Percentiles rank a stretch among this genome's conserved stretches.
phyloP scores from a whole-genome alignment of 2,888 invertebrate genomes.

The Phymatocera aterrima region DNA sequence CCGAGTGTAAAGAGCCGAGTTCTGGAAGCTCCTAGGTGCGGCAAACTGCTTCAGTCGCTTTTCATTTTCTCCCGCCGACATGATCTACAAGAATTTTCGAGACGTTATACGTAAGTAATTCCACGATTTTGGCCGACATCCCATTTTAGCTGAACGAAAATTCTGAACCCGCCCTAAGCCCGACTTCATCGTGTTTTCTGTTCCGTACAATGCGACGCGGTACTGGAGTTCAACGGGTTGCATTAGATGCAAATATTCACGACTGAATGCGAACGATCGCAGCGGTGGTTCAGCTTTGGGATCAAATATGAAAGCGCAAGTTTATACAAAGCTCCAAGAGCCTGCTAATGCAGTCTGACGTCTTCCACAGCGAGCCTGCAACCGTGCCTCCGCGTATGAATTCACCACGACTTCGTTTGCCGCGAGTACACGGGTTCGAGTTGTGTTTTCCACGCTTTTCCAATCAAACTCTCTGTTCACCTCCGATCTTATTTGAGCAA shows the following conservation, averaged over 20 bases:
- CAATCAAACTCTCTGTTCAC: neutral
- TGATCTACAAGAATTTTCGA: neutral
- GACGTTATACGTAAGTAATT: neutral
- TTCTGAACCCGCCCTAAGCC: neutral
- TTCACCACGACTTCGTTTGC: neutral
- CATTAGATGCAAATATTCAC: neutral
- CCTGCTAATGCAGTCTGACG: conserved; percentile 4
- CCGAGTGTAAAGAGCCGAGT: neutral
- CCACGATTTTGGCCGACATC: conserved; percentile 14
- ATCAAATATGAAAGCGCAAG: conserved; percentile 45
- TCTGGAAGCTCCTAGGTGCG: neutral
- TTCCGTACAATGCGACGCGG: neutral
- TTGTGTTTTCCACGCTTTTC: neutral
- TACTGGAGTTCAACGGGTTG: neutral
- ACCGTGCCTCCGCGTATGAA: neutral
- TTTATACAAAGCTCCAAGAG: conserved; percentile 50
- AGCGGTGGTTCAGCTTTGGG: neutral
- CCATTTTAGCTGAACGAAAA: conserved; percentile 35
- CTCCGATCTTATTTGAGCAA: neutral
- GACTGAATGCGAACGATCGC: neutral
- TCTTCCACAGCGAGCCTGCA: neutral
- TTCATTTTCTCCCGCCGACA: neutral
- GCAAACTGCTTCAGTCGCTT: neutral
- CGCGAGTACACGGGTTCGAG: neutral
- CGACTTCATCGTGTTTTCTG: neutral